These are phyloP conservation scores for Crotophaga sulcirostris DNA, from an alignment of 2,113 vertebrate genomes.

Conservation along the genomic window DNA sequence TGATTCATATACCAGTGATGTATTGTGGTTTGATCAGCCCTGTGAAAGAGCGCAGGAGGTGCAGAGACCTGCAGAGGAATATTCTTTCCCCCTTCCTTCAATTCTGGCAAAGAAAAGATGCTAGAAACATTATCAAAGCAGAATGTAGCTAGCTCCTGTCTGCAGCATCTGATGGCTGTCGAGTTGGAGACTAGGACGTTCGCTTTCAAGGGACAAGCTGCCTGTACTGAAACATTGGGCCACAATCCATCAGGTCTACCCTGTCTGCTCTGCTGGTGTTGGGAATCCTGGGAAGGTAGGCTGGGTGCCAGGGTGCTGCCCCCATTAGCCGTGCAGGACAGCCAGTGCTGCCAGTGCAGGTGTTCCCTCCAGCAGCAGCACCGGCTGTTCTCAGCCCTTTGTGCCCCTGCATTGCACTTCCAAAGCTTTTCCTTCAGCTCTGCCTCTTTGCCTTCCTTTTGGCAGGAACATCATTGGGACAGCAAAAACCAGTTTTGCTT, in stretches of 20 bases:
- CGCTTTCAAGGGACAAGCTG: not conserved
- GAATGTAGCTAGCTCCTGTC: not conserved
- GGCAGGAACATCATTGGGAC: not conserved
- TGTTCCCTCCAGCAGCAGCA: not conserved
- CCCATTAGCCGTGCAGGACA: not conserved
- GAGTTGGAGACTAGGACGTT: not conserved
- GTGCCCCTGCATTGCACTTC: accelerated
- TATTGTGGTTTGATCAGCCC: not conserved
- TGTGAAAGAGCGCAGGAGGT: not conserved
- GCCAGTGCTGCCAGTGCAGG: not conserved
- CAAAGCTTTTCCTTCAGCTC: not conserved
- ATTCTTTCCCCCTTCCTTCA: not conserved
- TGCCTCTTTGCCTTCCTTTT: not conserved
- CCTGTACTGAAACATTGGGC: not conserved
- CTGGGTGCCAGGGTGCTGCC: not conserved
- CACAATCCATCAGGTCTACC: not conserved
- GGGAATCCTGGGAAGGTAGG: not conserved
- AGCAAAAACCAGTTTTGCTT: not conserved
- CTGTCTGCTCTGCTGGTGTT: not conserved
- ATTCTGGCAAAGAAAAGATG: not conserved
- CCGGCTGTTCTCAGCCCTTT: not conserved
- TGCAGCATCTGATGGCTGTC: not conserved
- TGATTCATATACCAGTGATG: not conserved
- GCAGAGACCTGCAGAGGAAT: not conserved
- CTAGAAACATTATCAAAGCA: not conserved